phyloP scores from a whole-genome alignment of 1,140 invertebrate genomes.

The Anagrus nilaparvatae region DNA sequence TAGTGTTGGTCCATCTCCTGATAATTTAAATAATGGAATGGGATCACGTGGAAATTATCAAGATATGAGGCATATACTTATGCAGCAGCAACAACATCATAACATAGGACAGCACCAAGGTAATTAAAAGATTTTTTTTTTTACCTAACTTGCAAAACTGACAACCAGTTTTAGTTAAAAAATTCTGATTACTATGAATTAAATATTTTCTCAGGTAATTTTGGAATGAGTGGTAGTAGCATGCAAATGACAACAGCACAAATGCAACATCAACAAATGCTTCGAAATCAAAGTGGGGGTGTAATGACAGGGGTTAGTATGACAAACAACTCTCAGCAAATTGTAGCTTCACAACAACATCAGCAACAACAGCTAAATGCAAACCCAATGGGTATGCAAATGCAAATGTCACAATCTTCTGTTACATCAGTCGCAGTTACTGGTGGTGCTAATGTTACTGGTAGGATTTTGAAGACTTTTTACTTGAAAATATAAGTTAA shows the following conservation, averaged over 20 bases:
- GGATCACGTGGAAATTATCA: constrained; percentile 31
- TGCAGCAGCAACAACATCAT: constrained; percentile 48
- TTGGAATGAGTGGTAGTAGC: constrained; percentile 39
- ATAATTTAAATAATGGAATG: constrained; percentile 36
- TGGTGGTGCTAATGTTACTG: constrained; percentile 31
- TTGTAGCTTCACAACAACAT: constrained; percentile 47
- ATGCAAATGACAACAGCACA: constrained; percentile 46
- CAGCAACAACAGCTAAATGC: constrained; percentile 38
- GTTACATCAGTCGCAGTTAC: constrained; percentile 29
- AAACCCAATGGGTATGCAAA: constrained; percentile 43
- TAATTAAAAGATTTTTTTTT: constrained; percentile 24
- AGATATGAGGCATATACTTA: constrained; percentile 61
- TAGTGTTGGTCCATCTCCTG: constrained; percentile 41
- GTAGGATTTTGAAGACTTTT: constrained; percentile 18
- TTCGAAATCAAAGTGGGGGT: constrained; percentile 35
- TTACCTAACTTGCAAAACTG: constrained; percentile 9
- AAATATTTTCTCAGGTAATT: constrained; percentile 30
- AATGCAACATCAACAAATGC: constrained; percentile 44
- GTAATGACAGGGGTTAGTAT: constrained; percentile 30
- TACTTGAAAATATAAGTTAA: background rate
- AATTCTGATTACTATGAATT: background rate
- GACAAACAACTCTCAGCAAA: constrained; percentile 44
- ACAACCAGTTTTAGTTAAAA: background rate
- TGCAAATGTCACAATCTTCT: constrained; percentile 44
- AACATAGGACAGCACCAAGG: constrained; percentile 55